Conservation (phyloP, 1,140 invertebrate species). For the Gryon sp. region DNA sequence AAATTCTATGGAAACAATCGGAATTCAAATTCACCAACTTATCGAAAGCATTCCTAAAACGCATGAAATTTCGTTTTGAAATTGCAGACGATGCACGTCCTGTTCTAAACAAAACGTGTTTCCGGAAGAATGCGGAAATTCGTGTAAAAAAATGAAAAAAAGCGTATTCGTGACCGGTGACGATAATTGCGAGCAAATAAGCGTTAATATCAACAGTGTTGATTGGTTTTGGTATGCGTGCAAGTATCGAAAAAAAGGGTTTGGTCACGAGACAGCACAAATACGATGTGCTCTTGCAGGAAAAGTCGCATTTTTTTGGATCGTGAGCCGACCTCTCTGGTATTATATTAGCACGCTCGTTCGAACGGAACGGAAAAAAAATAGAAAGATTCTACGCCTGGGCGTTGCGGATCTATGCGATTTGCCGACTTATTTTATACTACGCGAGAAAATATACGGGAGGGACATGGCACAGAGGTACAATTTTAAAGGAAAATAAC, state of each 20-base stretch:
- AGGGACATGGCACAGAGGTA: no score
- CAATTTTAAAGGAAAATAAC: no score
- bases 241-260: conserved; percentile 14
- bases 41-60: conserved; percentile 10
- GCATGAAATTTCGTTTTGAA: not conserved
- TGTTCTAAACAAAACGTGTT: conserved; percentile 25
- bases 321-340: conserved; percentile 6
- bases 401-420: conserved; percentile 27
- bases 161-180: conserved; percentile 23
- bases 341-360: conserved; percentile 38
- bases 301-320: conserved; percentile 18
- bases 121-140: conserved; percentile 41
- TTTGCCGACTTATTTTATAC: conserved; percentile 13
- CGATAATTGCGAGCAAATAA: conserved; percentile 28
- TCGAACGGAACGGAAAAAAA: conserved; percentile 46
- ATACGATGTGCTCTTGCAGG: conserved; percentile 9
- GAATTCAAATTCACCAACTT: no score
- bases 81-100: conserved; percentile 5
- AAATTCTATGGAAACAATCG: no score
- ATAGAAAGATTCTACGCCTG: conserved; percentile 29
- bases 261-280: conserved; percentile 5
- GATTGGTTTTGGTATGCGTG: conserved; percentile 29
- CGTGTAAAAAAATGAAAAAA: conserved; percentile 1
- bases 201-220: conserved; percentile 16
- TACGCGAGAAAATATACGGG: not conserved